Base-by-base conservation (phyloP, 2,113 vertebrate genomes). In the Paramisgurnus dabryanus region DNA sequence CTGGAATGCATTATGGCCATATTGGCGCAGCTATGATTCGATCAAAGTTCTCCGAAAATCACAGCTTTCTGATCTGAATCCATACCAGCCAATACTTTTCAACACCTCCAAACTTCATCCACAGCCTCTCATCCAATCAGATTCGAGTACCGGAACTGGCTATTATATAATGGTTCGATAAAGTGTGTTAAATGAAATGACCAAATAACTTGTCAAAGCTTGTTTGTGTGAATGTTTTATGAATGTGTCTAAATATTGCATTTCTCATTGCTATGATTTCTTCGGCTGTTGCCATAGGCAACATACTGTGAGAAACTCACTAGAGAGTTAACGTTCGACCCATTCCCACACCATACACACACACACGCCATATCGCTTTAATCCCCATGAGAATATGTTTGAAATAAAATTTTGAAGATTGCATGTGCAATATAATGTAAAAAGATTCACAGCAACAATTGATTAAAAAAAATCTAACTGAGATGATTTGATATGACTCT, bases 201-300 rank as follows among this genome's bases (percentile, higher is more conserved):
- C n/a, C 40, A 60, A 60, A 60, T 60, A 40, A 40, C 58, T 22
- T 73, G 71, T 60, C 34, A 12, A 58, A 58, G 70, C 41, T 34
- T 45, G 55, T 11, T 53, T 73, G 39, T 50, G 55, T 45, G 40
- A 43, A 22, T 60, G 71, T 73, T 10, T 22, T 73, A 57, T 73
- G 71, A 13, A 60, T 41, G 18, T 47, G n/a, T 69, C 11, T 5
- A 53, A 45, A 45, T 45, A 45, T 45, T 45, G 43, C 43, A 6
- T 45, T 45, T 45, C 7, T 53, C 11, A 58, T 76, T 50, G 61
- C 43, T 49, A 39, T 40, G 58, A 64, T 34, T 76, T 76, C 13
- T 50, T 47, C 43, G 64, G 60, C 73, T 49, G 73, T 76, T 76
- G 73, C 73, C 22, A 76, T 45, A 18, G 73, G 73, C 60, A 76